Base-by-base conservation (phyloP, 2,888 invertebrate genomes). In the Protodeltote pygarga region DNA sequence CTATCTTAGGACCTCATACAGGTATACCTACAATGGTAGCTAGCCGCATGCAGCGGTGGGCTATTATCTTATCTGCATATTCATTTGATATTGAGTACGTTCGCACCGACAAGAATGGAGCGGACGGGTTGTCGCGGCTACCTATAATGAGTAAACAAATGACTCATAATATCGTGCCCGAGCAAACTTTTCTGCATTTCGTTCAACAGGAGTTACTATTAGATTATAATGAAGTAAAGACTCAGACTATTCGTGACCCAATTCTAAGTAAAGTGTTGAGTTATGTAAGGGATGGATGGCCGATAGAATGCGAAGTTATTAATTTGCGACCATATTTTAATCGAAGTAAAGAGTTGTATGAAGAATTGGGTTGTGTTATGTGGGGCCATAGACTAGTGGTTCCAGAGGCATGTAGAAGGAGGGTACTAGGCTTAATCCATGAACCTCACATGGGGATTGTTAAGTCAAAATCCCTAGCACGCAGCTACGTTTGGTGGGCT, bases 21-120 rank as follows among this genome's bases (percentile, higher is more conserved):
- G 20, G 20, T 20, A 20, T 20, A 15, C 60, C 64, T 2, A 41
- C 32, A 4, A 58, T 48, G 46, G 32, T 47, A 5, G 60, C 67
- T 6, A 55, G 55, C 15, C 25, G 62, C 0, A 40, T 65, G 41
- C 49, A 54, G 11, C 38, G 60, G 2, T 52, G 53, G 52, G 65
- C 55, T 1, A 23, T 62, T 2, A 58, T 52, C 5, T 41, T 65
- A 16, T 38, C 54, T 0, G 57, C 55, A 0, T 61, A 61, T 25
- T 15, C 24, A 1, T 67, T 39, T 15, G 32, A 47, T 1, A 61
- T 65, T 3, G 52, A 63, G 14, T 67, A 54, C 17, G 37, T 57
- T 5, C 14, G 39, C 5, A n/a, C n/a, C n/a, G n/a, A 48, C 48
- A 6, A 39, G 2, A 60, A 64, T 9, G 23, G 21, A 3, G 63